A percentile compares a stretch with the other conserved stretches of the same genome.
phyloP scores from a whole-genome alignment of 2,888 invertebrate species.

The Eristalis intricaria region DNA sequence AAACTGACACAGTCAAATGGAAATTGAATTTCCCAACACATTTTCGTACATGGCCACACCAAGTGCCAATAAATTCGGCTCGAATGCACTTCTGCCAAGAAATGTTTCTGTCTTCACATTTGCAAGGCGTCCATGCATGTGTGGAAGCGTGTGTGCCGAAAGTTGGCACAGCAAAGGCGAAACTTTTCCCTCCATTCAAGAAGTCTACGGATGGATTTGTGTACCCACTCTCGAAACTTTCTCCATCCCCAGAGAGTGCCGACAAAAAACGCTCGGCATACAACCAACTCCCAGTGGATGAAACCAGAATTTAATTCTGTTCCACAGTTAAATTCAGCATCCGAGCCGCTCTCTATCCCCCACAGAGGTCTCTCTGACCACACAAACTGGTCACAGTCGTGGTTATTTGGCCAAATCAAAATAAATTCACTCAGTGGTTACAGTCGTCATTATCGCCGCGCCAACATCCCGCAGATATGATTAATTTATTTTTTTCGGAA shows the following conservation, averaged over 20 bases:
- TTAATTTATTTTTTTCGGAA: neutral
- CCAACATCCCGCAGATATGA: conserved; percentile 11
- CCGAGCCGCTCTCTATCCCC: neutral
- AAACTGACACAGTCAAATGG: neutral
- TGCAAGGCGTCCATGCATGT: conserved; percentile 6
- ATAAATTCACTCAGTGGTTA: neutral
- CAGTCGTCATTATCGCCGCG: conserved; percentile 24
- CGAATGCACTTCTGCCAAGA: neutral
- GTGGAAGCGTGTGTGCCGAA: neutral
- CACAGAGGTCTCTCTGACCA: neutral
- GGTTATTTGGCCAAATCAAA: neutral
- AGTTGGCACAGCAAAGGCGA: conserved; percentile 9
- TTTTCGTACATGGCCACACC: neutral
- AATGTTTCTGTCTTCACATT: neutral
- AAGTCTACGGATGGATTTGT: neutral
- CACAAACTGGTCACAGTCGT: neutral
- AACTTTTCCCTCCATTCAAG: conserved; percentile 7
- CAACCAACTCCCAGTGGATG: neutral
- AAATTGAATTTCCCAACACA: neutral
- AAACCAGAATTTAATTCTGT: neutral
- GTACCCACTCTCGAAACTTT: neutral
- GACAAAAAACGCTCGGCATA: neutral
- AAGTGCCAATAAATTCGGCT: neutral
- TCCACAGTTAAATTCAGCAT: neutral
- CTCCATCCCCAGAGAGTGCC: neutral